These are phyloP conservation scores for Mastacembelus armatus DNA, from an alignment of 2,797 vertebrate genomes.

Conservation along the genomic window DNA sequence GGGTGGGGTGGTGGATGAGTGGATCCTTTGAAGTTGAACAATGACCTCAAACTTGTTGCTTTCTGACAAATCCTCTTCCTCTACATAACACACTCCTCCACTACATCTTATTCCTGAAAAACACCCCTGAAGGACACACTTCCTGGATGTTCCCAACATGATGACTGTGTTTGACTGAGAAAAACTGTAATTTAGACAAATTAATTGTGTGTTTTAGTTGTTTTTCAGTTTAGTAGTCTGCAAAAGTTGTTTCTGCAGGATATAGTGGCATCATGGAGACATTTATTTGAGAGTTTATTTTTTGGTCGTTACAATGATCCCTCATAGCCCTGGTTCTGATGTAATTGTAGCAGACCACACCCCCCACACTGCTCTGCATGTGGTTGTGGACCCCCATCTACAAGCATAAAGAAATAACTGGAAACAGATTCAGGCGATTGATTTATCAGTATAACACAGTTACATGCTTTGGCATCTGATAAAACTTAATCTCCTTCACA, in stretches of 20 bases:
- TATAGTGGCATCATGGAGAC: conserved; percentile 24
- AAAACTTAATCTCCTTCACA: neutral
- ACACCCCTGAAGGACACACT: conserved; percentile 11
- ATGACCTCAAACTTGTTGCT: conserved; percentile 80
- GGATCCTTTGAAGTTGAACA: conserved; percentile 77
- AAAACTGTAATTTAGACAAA: too few relatives aligned
- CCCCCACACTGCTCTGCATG: conserved; percentile 71
- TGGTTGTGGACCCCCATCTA: conserved; percentile 62
- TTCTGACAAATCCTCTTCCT: conserved; percentile 36
- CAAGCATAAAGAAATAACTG: conserved; percentile 70
- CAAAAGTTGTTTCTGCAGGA: conserved; percentile 27
- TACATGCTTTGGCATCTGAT: conserved; percentile 58
- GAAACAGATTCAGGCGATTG: conserved; percentile 74
- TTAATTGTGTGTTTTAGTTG: neutral
- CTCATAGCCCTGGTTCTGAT: conserved; percentile 64
- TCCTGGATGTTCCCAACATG: too few relatives aligned
- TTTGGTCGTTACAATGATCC: conserved; percentile 67
- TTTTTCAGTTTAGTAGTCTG: conserved; percentile 29
- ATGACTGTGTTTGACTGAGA: too few relatives aligned
- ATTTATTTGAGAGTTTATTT: conserved; percentile 38
- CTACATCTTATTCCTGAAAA: conserved; percentile 17
- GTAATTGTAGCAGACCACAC: conserved; percentile 69
- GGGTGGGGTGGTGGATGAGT: conserved; percentile 9
- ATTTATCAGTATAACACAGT: conserved; percentile 69
- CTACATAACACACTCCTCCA: conserved; percentile 7